A percentile compares a stretch with the other conserved stretches of the same genome.
Conservation (phyloP, 1,140 invertebrate genomes). For the Bursaphelenchus mucronatus region DNA sequence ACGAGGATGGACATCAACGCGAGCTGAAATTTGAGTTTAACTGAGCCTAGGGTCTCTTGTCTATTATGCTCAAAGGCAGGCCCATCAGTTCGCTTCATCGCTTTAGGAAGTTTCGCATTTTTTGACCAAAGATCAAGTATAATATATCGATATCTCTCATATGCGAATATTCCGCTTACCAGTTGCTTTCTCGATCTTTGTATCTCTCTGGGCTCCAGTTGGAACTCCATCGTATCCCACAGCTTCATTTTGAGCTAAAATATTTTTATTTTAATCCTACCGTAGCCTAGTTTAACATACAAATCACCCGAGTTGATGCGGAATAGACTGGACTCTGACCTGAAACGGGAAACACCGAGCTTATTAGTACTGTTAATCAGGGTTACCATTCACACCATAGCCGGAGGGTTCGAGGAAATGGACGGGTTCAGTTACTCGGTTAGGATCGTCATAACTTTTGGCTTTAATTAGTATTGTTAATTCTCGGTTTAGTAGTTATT, state of each 20-base stretch:
- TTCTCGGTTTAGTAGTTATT: neutral
- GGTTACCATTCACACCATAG: conserved; percentile 23
- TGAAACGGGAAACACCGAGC: neutral
- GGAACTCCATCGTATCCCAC: conserved; percentile 24
- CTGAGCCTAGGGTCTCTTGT: conserved; percentile 19
- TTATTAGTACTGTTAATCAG: neutral
- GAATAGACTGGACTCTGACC: conserved; percentile 7
- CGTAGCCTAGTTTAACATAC: neutral
- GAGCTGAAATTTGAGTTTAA: neutral
- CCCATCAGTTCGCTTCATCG: neutral
- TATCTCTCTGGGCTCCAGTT: conserved; percentile 17
- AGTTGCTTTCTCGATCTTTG: conserved; percentile 2
- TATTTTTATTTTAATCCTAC: neutral
- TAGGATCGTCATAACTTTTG: neutral
- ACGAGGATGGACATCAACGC: conserved; percentile 10
- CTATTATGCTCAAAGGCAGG: conserved; percentile 20
- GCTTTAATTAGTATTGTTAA: neutral
- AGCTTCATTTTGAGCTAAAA: conserved; percentile 25
- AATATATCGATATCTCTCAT: too few species aligned
- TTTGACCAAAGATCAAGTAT: too few species aligned
- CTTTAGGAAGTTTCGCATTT: neutral
- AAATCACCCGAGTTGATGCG: neutral
- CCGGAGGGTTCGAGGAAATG: conserved; percentile 19
- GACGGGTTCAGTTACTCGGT: neutral
- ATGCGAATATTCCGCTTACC: too few species aligned